Conservation (phyloP, 1,140 invertebrate species). For the Drosophila pruinosa region DNA sequence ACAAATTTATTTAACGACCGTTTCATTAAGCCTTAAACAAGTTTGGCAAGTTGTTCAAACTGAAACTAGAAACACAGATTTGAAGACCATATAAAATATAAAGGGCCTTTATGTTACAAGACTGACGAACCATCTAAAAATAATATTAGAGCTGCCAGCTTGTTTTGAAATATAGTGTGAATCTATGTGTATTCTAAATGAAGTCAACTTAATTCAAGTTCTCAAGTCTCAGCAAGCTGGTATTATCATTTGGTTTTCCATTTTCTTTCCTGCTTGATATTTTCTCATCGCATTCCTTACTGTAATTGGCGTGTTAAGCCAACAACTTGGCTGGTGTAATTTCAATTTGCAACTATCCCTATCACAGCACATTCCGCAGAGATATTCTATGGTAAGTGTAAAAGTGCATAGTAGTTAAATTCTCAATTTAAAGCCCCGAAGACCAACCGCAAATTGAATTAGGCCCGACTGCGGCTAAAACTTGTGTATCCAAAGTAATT, state of each 20-base stretch:
- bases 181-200: neutral
- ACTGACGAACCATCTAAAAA: neutral
- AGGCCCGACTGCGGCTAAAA: conserved; percentile 37
- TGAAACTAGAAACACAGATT: neutral
- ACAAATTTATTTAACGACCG: conserved; percentile 18
- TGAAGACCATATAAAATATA: neutral
- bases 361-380: conserved; percentile 26
- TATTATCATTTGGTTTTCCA: neutral
- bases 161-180: neutral
- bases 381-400: conserved; percentile 42
- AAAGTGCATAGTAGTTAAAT: conserved; percentile 26
- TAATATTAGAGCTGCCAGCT: neutral
- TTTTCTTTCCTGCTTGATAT: conserved; percentile 8
- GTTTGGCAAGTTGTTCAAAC: conserved; percentile 36
- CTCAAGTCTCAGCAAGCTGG: neutral
- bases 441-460: conserved; percentile 72
- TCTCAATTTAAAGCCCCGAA: conserved; percentile 18
- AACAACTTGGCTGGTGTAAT: conserved; percentile 23
- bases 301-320: conserved; percentile 18
- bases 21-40: conserved; percentile 32
- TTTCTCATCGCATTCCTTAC: conserved; percentile 16
- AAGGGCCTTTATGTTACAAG: conserved; percentile 4
- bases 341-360: conserved; percentile 50
- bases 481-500: conserved; percentile 62
- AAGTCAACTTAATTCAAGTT: neutral